A percentile compares a stretch with the other conserved stretches of the same genome.
phyloP scores from a whole-genome alignment of 2,797 vertebrate species.

The Brachyalestes nurse region DNA sequence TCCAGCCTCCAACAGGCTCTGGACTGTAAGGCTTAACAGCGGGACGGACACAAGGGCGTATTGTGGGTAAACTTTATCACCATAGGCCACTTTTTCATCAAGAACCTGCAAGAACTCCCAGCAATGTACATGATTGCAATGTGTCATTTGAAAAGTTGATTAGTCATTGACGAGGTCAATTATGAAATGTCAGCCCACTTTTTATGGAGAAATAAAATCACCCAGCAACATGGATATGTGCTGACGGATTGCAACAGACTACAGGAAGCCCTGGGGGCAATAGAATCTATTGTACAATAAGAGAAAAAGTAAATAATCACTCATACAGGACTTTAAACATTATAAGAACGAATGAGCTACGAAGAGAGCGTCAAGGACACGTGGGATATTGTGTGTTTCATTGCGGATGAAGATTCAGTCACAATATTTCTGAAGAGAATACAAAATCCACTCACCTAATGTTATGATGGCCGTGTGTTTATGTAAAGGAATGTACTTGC shows the following conservation, averaged over 20 bases:
- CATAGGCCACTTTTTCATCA: background rate
- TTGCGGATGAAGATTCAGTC: too few species aligned
- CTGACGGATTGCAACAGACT: background rate
- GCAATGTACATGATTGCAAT: too few species aligned
- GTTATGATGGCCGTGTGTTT: background rate
- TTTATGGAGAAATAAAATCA: background rate
- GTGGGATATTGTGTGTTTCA: too few species aligned
- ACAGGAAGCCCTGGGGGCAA: too few species aligned
- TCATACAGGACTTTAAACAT: too few species aligned
- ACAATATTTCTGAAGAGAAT: background rate
- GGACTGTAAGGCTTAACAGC: constrained; percentile 26
- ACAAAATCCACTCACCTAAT: background rate
- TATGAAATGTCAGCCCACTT: background rate
- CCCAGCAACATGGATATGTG: background rate
- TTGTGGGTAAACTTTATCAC: constrained; percentile 53
- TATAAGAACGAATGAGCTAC: too few species aligned
- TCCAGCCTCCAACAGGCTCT: constrained; percentile 11
- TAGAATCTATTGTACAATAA: too few species aligned
- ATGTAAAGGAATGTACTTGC: background rate
- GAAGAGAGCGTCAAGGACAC: too few species aligned
- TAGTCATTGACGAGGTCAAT: background rate
- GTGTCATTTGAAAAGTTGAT: background rate
- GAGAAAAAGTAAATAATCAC: too few species aligned
- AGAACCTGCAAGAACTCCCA: too few species aligned
- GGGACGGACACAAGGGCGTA: constrained; percentile 39